phyloP scores from a whole-genome alignment of 2,888 invertebrate species.

The Oligia fasciuncula region DNA sequence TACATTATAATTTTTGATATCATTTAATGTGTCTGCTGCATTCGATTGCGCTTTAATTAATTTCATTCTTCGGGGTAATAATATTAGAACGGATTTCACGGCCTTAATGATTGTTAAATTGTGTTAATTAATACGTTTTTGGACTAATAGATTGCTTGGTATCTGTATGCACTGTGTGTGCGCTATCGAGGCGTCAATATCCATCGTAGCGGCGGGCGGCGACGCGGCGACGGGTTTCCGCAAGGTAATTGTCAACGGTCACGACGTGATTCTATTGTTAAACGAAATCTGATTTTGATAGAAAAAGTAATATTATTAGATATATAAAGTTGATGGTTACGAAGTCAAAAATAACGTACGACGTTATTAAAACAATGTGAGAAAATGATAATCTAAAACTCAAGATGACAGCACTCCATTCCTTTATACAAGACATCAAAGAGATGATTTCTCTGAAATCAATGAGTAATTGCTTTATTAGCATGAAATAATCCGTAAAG shows the following conservation, averaged over 20 bases:
- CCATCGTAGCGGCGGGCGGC: slow-evolving; percentile 32
- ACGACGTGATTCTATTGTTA: slow-evolving; percentile 44
- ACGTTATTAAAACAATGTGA: not conserved
- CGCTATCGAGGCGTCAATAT: slow-evolving; percentile 28
- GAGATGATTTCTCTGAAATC: slow-evolving; percentile 27
- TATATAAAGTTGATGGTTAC: not conserved
- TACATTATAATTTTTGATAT: slow-evolving; percentile 34
- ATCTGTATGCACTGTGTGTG: slow-evolving; percentile 48
- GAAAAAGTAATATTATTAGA: too few species aligned
- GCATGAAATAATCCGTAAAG: slow-evolving; percentile 35
- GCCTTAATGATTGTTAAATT: slow-evolving; percentile 50
- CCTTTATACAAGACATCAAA: not conserved
- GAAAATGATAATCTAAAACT: not conserved
- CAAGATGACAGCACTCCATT: not conserved
- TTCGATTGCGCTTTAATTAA: slow-evolving; percentile 10
- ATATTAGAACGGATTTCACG: slow-evolving; percentile 43
- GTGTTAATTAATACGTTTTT: slow-evolving; percentile 43
- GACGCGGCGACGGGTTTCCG: slow-evolving; percentile 47
- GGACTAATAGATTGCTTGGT: slow-evolving; percentile 18
- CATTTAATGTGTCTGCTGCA: slow-evolving; percentile 4
- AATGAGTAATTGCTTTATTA: slow-evolving; percentile 37
- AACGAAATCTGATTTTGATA: slow-evolving; percentile 9
- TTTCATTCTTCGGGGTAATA: not conserved
- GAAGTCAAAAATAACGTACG: not conserved
- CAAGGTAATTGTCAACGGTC: slow-evolving; percentile 40